phyloP scores from a whole-genome alignment of 1,140 invertebrate genomes.

The Drosophila pectinifera region DNA sequence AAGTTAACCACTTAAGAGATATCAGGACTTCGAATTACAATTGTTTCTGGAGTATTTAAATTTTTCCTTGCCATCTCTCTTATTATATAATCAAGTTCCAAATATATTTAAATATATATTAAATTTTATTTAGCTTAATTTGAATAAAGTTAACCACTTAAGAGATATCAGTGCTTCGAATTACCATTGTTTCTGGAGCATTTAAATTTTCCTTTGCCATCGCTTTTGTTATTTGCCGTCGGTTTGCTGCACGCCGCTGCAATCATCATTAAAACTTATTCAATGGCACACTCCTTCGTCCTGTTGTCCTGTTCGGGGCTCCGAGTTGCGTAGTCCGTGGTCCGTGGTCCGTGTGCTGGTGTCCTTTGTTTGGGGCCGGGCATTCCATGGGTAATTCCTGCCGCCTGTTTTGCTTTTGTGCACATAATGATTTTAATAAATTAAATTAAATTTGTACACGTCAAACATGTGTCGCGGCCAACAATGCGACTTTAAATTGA shows the following conservation, averaged over 20 bases:
- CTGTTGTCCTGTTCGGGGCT: conserved; percentile 15
- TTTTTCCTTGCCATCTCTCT: too few relatives aligned
- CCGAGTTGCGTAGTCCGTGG: not conserved
- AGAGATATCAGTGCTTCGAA: conserved; percentile 33
- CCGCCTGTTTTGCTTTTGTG: conserved; percentile 66
- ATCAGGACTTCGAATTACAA: too few relatives aligned
- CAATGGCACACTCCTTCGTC: conserved; percentile 59
- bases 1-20: too few relatives aligned
- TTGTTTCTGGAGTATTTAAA: too few relatives aligned
- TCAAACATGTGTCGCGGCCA: conserved; percentile 79
- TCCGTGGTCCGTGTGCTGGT: not conserved
- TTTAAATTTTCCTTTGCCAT: conserved; percentile 20
- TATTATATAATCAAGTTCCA: too few relatives aligned
- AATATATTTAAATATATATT: too few relatives aligned
- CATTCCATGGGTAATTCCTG: conserved; percentile 63
- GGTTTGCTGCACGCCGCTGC: conserved; percentile 75
- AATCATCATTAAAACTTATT: conserved; percentile 84
- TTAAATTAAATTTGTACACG: conserved; percentile 83
- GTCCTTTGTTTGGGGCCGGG: conserved; percentile 23
- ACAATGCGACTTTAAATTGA: conserved; percentile 79
- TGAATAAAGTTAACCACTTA: not conserved
- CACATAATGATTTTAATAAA: conserved; percentile 83
- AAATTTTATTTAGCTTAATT: not conserved
- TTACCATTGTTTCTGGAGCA: not conserved
- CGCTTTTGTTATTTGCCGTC: conserved; percentile 43